Percentiles rank a stretch among this genome's conserved stretches.
Evolutionary conservation across 1,140 invertebrate species (phyloP).

Genomic region (Arion vulgaris): DNA sequence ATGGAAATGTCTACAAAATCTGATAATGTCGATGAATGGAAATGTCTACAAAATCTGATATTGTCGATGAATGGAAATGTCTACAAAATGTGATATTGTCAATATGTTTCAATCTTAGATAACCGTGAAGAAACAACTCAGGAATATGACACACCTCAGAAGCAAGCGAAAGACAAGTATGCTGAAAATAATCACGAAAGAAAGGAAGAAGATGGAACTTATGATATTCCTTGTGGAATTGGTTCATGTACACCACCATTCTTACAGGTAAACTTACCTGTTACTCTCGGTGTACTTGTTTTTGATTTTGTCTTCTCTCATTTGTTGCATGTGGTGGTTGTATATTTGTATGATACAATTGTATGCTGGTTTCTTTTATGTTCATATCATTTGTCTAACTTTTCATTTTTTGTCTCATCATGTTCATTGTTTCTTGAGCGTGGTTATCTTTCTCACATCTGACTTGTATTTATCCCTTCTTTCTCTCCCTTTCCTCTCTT

Average conservation of each 20-base stretch:
- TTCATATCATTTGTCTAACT: background rate
- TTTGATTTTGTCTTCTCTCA: background rate
- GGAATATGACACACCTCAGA: background rate
- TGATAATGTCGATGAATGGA: too few relatives aligned
- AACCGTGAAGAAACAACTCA: background rate
- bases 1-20: too few relatives aligned
- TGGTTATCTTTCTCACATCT: too few relatives aligned
- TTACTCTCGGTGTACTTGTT: background rate
- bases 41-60: too few relatives aligned
- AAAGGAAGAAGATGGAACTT: background rate
- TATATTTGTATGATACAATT: background rate
- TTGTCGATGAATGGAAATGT: too few relatives aligned
- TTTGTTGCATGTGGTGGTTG: background rate
- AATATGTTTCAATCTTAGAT: background rate
- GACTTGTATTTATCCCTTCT: too few relatives aligned
- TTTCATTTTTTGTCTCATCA: background rate
- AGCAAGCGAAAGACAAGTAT: background rate
- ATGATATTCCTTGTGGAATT: background rate
- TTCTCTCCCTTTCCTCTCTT: too few relatives aligned
- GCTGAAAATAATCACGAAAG: background rate
- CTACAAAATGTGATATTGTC: background rate
- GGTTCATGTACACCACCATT: background rate
- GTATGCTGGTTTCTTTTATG: background rate
- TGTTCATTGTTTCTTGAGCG: background rate
- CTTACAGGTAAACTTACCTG: background rate